Percentiles rank a stretch among this genome's conserved stretches.
Evolutionary conservation across 2,888 invertebrate genomes (phyloP).

Genomic region (Operophtera brumata): DNA sequence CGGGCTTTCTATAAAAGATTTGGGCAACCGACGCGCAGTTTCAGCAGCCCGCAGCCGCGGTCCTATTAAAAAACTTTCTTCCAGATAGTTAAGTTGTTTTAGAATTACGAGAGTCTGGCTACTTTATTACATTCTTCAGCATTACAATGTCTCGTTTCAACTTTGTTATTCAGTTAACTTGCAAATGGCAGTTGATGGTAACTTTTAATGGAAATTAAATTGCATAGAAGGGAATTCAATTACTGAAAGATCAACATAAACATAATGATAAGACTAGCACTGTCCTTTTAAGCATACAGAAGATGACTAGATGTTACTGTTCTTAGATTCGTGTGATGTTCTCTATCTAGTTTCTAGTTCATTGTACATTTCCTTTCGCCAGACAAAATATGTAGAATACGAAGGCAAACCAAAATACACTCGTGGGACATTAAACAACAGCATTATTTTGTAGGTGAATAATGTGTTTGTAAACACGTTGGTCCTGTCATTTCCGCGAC

Average conservation of each 20-base stretch:
- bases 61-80: conserved; percentile 46
- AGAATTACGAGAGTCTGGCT: conserved; percentile 3
- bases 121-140: conserved; percentile 21
- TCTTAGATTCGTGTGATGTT: too few relatives aligned
- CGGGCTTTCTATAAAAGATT: neutral
- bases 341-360: too few relatives aligned
- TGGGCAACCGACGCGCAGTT: neutral
- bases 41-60: conserved; percentile 14
- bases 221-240: conserved; percentile 2
- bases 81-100: conserved; percentile 37
- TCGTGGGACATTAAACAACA: neutral
- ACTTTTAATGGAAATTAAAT: conserved; percentile 13
- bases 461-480: conserved; percentile 9
- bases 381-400: too few relatives aligned
- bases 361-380: too few relatives aligned
- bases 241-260: conserved; percentile 6
- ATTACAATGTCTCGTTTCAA: conserved; percentile 17
- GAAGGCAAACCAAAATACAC: neutral
- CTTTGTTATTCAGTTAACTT: conserved; percentile 20
- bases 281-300: too few relatives aligned
- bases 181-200: conserved; percentile 4
- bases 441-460: neutral
- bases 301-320: too few relatives aligned
- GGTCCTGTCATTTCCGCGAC: conserved; percentile 22
- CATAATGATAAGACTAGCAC: neutral